Evolutionary conservation across 1,140 invertebrate species (phyloP).

Genomic region (Apis mellifera): Amel_HAv3.1 CM009938.2:7233001-7233500

Average conservation of each 20-base stretch:
- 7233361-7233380: constrained; percentile 78
- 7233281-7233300: constrained; percentile 14
- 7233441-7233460: constrained; percentile 77
- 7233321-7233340: constrained; percentile 76
- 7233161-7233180: constrained; percentile 77
- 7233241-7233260: constrained; percentile 72
- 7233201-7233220: constrained; percentile 72
- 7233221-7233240: constrained; percentile 72
- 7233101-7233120: constrained; percentile 79
- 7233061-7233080: constrained; percentile 73
- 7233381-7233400: constrained; percentile 67
- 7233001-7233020: constrained; percentile 74
- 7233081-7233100: constrained; percentile 75
- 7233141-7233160: constrained; percentile 78
- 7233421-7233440: constrained; percentile 76
- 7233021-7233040: constrained; percentile 78
- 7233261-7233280: constrained; percentile 65
- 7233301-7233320: constrained; percentile 61
- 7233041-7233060: constrained; percentile 73
- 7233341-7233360: constrained; percentile 79
- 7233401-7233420: constrained; percentile 73
- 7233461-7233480: constrained; percentile 76
- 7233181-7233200: constrained; percentile 75
- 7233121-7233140: constrained; percentile 77
- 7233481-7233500: constrained; percentile 77